These are phyloP conservation scores for Eriosoma lanigerum DNA, from an alignment of 1,140 invertebrate species.

Conservation along the genomic window DNA sequence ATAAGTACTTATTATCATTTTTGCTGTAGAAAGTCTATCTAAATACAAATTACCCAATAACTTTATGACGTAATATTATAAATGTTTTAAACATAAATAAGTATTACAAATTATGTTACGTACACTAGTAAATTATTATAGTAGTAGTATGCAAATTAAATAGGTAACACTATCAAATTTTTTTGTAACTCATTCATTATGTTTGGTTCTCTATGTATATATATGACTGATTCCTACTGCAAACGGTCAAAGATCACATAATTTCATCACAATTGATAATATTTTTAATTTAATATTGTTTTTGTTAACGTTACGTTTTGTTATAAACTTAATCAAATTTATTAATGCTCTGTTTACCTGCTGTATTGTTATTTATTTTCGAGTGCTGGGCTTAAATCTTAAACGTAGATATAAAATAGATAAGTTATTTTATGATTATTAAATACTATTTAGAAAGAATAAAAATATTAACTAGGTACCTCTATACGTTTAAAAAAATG, in stretches of 20 bases:
- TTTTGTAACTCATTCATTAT: not conserved
- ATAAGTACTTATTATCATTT: not conserved
- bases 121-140: not conserved
- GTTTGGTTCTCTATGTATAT: not conserved
- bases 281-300: conserved; percentile 10
- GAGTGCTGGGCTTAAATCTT: not conserved
- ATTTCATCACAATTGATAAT: conserved; percentile 39
- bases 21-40: no score
- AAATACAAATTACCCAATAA: no score
- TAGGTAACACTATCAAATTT: not conserved
- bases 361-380: not conserved
- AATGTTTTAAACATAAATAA: not conserved
- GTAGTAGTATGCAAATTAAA: not conserved
- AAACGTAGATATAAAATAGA: not conserved
- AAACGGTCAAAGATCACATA: conserved; percentile 29
- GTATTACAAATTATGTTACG: not conserved
- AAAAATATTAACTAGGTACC: not conserved
- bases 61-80: no score
- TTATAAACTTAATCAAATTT: not conserved
- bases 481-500: conserved; percentile 25
- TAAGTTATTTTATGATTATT: not conserved
- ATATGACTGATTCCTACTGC: not conserved
- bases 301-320: conserved; percentile 16
- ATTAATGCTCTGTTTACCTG: not conserved
- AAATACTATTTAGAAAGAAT: conserved; percentile 10